Evolutionary conservation across 2,888 invertebrate genomes (phyloP), one percentile per base, ranked within the genome.

Genomic region (Volucella bombylans): DNA sequence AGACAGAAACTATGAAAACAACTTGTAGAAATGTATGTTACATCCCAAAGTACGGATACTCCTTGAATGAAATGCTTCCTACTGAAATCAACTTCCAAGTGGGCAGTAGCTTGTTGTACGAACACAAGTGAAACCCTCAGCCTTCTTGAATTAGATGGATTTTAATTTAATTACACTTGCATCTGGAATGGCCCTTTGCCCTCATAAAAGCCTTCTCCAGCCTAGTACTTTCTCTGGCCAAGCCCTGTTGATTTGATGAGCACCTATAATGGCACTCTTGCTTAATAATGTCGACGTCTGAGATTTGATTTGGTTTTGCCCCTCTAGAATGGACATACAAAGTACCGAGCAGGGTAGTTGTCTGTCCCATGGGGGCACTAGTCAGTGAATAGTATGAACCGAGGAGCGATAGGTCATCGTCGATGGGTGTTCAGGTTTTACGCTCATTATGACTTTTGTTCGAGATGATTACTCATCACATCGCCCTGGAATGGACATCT

Each of bases 111-210:
- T 31, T 31, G 31, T 31, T 31, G 31, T 31, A 6, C 31, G 31
- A 31, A 1, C 6, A 31, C 61, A 57, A 47, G 15, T 8, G 43
- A 18, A 68, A 31, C 15, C 39, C 31, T 31, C 31, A 31, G 31
- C 31, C 45, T 45, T 41, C 59, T 43, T 45, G 4, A 4, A 67
- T 49, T 38, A 45, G 41, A 73, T 78, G 62, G 68, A 57, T 72
- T 78, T 72, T 72, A 72, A 82, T 78, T 82, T 82, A 64, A 82
- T 82, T 72, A 68, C 68, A 68, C 78, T 82, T 62, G 41, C 41
- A 49, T 49, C 64, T 38, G 67, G 9, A 68, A 82, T 78, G 52
- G 78, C 82, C 67, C 78, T 72, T 72, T 49, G 78, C 82, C 67
- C 72, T 72, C 82, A 73, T 73, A 50, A 68, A 55, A 50, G 61